A percentile compares a stretch with the other conserved stretches of the same genome.
These are phyloP conservation scores for Caradrina clavipalpis DNA, from an alignment of 2,888 invertebrate species.

Conservation along the genomic window DNA sequence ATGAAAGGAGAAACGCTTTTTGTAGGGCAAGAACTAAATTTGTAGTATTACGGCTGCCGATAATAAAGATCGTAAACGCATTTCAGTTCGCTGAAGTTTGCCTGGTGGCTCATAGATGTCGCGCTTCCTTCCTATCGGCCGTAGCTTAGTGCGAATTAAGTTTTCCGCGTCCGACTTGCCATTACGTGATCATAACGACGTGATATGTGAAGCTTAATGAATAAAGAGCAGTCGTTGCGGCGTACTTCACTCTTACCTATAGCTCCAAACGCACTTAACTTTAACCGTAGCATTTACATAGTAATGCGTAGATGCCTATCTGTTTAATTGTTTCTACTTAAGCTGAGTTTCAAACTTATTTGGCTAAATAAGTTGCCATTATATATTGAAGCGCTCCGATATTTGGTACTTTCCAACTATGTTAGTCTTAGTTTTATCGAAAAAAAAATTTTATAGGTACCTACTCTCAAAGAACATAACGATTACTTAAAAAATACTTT, in stretches of 20 bases:
- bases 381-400: background rate
- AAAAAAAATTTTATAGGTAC: background rate
- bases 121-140: constrained; percentile 77
- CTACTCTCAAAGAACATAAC: background rate
- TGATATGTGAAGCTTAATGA: constrained; percentile 67
- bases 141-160: constrained; percentile 61
- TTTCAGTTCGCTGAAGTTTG: constrained; percentile 89
- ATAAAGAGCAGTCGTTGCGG: constrained; percentile 51
- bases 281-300: constrained; percentile 44
- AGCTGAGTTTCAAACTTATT: constrained; percentile 15
- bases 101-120: constrained; percentile 87
- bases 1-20: constrained; percentile 91
- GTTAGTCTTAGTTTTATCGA: background rate
- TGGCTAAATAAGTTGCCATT: constrained; percentile 2
- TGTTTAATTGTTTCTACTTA: constrained; percentile 36
- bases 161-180: constrained; percentile 70
- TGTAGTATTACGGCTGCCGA: constrained; percentile 88
- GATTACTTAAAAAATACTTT: background rate
- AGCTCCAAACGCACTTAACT: constrained; percentile 32
- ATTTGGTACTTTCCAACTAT: background rate
- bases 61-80: constrained; percentile 90
- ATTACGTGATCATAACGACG: constrained; percentile 66
- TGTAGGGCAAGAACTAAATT: constrained; percentile 91
- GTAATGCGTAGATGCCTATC: constrained; percentile 34
- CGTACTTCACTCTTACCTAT: constrained; percentile 38